Evolutionary conservation across 2,888 invertebrate genomes (phyloP), one percentile per base, ranked within the genome.

Genomic region (Alviniconcha strummeri): DNA sequence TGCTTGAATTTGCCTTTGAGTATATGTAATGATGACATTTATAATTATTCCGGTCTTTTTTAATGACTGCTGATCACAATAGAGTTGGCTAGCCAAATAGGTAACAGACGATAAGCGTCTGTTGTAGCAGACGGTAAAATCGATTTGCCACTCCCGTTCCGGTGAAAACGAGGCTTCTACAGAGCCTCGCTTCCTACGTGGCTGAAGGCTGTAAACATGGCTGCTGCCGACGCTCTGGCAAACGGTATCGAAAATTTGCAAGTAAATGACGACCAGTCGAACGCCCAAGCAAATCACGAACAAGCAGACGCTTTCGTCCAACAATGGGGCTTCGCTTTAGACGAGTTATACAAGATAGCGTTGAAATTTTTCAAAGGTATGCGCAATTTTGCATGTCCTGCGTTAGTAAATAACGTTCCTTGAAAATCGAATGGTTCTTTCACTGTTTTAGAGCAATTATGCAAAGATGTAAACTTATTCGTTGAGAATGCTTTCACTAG

Each of bases 341-440:
- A 96, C 91, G 97, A 98, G 91, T 96, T 98, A 81, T 99, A 98
- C 94, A 97, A 96, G 94, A 95, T 98, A 90, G 97, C 97, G 60
- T 94, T 98, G 85, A 95, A 96, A 92, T 99, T 98, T 95, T 98
- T 98, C 93, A 98, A 98, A 96, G 98, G 98, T 98, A 95, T n/a
- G 82, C 13, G 60, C 60, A 60, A 36, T 60, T 60, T 60, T 11
- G 8, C 60, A 60, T 36, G 36, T 36, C 36, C 36, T 36, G 36
- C 36, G 36, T 36, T 36, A 36, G 1, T 36, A 36, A 36, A 36
- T 36, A 36, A 36, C 36, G 36, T 36, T 36, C 36, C 36, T 36
- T 36, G 36, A 36, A 36, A 36, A 36, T 36, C 36, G 36, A 36
- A 36, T 36, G 1, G 36, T 36, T 36, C 36, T 36, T 36, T 36